Evolutionary conservation across 1,140 invertebrate species (phyloP).

Genomic region (Scaptomyza graminum): DNA sequence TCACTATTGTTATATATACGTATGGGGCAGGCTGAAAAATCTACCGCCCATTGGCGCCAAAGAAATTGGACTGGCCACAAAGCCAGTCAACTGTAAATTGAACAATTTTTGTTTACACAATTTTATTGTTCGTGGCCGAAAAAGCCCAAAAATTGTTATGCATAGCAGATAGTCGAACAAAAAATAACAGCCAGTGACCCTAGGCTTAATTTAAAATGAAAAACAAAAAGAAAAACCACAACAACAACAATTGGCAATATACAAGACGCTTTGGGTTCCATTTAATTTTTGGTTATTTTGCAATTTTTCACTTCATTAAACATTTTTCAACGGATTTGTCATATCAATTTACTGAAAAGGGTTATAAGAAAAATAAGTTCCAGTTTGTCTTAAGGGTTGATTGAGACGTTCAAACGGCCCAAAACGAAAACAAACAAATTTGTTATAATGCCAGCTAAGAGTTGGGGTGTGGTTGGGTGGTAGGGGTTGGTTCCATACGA

Average conservation of each 20-base stretch:
- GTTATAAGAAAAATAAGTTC: slow-evolving; percentile 44
- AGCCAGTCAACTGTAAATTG: slow-evolving; percentile 79
- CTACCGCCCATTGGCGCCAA: slow-evolving; percentile 28
- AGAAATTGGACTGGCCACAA: slow-evolving; percentile 71
- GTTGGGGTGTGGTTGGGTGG: not conserved
- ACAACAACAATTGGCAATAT: not conserved
- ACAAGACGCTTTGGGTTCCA: slow-evolving; percentile 36
- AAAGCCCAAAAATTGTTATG: slow-evolving; percentile 42
- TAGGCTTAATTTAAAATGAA: slow-evolving; percentile 40
- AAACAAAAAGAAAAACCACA: slow-evolving; percentile 17
- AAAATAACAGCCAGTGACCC: slow-evolving; percentile 31
- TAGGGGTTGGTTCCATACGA: not conserved
- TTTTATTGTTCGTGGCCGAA: slow-evolving; percentile 42
- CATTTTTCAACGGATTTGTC: slow-evolving; percentile 69
- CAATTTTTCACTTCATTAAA: slow-evolving; percentile 81
- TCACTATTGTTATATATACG: slow-evolving; percentile 8
- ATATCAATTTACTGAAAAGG: slow-evolving; percentile 76
- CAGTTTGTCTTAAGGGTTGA: slow-evolving; percentile 60
- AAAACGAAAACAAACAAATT: slow-evolving; percentile 68
- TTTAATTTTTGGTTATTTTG: slow-evolving; percentile 81
- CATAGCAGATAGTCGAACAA: slow-evolving; percentile 30
- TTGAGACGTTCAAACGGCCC: slow-evolving; percentile 42
- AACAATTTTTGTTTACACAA: slow-evolving; percentile 75
- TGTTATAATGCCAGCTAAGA: slow-evolving; percentile 41
- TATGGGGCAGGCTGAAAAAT: not conserved